Conservation (phyloP, 2,888 invertebrate species). For the Dyspetes luteomarginatus region DNA sequence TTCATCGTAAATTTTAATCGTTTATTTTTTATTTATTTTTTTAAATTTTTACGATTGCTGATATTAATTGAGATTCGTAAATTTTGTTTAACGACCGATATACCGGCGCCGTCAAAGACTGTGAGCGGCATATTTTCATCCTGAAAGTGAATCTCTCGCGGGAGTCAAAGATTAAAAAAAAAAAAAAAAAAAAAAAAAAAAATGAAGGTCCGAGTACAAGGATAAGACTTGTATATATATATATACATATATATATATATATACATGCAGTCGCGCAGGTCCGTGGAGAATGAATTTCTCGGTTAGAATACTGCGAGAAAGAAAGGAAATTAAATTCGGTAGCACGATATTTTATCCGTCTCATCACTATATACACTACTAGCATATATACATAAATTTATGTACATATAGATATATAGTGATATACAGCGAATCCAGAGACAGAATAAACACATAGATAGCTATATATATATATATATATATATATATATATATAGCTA, state of each 20-base stretch:
- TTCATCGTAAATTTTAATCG: neutral
- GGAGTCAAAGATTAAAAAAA: neutral
- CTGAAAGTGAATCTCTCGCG: constrained; percentile 4
- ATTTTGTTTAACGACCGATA: neutral
- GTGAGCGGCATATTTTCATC: constrained; percentile 3
- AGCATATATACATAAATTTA: neutral
- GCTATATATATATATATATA: neutral
- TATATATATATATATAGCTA: too few species aligned
- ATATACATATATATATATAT: too few species aligned
- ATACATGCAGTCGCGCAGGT: too few species aligned
- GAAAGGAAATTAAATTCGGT: constrained; percentile 48
- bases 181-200: constrained; percentile 5
- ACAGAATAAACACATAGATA: neutral
- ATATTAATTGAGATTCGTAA: neutral
- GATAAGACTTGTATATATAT: neutral
- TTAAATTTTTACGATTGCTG: too few species aligned
- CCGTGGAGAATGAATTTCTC: constrained; percentile 49
- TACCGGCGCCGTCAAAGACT: neutral
- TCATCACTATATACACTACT: neutral
- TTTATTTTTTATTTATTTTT: neutral
- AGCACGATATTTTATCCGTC: constrained; percentile 12
- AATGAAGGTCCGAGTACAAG: constrained; percentile 1
- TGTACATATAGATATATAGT: neutral
- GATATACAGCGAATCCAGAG: neutral
- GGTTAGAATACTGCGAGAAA: constrained; percentile 4